Conservation (phyloP, 2,888 invertebrate species). For the Drosophila tanythrix region DNA sequence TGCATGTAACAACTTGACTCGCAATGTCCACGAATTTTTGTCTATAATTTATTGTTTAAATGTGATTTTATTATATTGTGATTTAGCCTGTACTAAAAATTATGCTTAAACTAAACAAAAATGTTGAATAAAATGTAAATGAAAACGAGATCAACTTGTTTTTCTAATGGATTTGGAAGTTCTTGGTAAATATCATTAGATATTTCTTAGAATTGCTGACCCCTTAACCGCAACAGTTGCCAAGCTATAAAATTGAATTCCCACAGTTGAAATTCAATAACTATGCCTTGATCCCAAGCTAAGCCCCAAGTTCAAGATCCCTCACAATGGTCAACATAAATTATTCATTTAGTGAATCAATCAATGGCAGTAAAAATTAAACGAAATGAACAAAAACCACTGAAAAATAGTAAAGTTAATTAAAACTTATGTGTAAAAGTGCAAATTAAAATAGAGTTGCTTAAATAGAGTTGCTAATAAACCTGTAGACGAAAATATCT, state of each 20-base stretch:
- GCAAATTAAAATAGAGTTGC: conserved; percentile 53
- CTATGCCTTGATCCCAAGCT: conserved; percentile 48
- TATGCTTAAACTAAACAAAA: conserved; percentile 44
- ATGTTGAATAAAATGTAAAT: conserved; percentile 35
- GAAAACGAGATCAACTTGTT: conserved; percentile 10
- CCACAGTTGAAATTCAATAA: conserved; percentile 34
- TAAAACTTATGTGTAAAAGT: conserved; percentile 43
- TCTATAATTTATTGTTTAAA: conserved; percentile 78
- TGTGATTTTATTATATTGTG: conserved; percentile 82
- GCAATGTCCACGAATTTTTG: conserved; percentile 74
- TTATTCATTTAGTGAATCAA: conserved; percentile 61
- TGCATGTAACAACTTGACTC: conserved; percentile 48
- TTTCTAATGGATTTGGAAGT: conserved; percentile 15
- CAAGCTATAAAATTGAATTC: conserved; percentile 31
- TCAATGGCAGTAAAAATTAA: conserved; percentile 57
- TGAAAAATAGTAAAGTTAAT: conserved; percentile 41
- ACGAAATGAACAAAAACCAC: conserved; percentile 15
- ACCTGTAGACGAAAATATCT: conserved; percentile 7
- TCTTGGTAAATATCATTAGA: conserved; percentile 5
- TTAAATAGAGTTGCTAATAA: conserved; percentile 48
- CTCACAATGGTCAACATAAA: conserved; percentile 31
- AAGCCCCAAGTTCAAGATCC: conserved; percentile 68
- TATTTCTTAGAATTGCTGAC: conserved; percentile 18
- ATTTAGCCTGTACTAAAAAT: conserved; percentile 77
- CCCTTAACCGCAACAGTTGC: conserved; percentile 24